Conservation (phyloP, 2,888 invertebrate genomes). For the Belgica antarctica region DNA sequence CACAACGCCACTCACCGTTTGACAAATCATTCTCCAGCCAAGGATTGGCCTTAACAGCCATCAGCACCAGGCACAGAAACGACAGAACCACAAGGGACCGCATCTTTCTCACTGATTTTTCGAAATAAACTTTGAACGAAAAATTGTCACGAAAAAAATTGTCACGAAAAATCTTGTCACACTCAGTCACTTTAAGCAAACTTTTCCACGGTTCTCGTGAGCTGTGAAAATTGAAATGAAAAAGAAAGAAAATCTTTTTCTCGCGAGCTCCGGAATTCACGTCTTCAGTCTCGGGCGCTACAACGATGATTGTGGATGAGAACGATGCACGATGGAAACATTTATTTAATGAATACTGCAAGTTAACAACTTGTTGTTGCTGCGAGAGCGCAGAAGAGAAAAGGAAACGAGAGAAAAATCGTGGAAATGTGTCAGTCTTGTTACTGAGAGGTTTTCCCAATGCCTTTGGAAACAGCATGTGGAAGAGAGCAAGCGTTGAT, state of each 20-base stretch:
- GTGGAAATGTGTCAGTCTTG: no score
- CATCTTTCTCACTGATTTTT: no score
- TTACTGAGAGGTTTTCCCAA: no score
- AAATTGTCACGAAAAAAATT: neutral
- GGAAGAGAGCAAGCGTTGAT: no score
- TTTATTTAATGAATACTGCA: neutral
- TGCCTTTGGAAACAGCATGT: no score
- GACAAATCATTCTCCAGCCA: slow-evolving; percentile 34
- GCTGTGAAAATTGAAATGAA: neutral
- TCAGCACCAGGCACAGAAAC: slow-evolving; percentile 23
- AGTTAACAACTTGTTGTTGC: slow-evolving; percentile 20
- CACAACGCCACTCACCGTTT: slow-evolving; percentile 19
- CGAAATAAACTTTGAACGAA: neutral
- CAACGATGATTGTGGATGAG: slow-evolving; percentile 15
- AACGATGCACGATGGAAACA: neutral
- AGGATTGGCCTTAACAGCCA: slow-evolving; percentile 27
- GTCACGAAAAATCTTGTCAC: neutral
- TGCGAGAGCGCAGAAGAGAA: neutral
- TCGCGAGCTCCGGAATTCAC: slow-evolving; percentile 8
- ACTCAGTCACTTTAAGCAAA: neutral
- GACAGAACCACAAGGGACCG: slow-evolving; percentile 27
- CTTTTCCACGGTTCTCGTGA: neutral
- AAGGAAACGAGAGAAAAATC: neutral
- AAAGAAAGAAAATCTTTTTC: slow-evolving; percentile 2
- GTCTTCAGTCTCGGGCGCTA: slow-evolving; percentile 3